A percentile compares a stretch with the other conserved stretches of the same genome.
Evolutionary conservation across 2,113 vertebrate species (phyloP).

Genomic region (Malurus cyaneus): DNA sequence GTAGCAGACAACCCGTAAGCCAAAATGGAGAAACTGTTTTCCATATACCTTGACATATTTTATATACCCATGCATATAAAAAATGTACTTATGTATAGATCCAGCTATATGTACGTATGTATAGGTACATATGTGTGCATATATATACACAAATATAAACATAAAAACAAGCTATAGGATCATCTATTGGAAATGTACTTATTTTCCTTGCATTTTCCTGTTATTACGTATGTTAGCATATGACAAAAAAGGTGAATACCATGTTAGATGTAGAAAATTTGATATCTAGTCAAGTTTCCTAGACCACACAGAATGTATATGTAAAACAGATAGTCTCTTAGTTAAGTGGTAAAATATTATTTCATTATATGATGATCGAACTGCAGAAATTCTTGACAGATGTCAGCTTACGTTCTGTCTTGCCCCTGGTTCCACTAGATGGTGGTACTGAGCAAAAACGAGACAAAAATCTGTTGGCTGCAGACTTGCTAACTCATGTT

Average conservation of each 20-base stretch:
- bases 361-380: not conserved
- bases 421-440: not conserved
- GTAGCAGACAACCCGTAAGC: not conserved
- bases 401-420: not conserved
- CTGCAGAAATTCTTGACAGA: not conserved
- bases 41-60: not conserved
- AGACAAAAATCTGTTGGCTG: not conserved
- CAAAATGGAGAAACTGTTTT: not conserved
- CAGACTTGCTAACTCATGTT: not conserved
- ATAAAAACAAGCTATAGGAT: not conserved
- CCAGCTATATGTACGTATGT: not conserved
- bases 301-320: not conserved
- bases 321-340: not conserved
- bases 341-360: not conserved
- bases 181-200: not conserved
- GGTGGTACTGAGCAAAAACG: not conserved
- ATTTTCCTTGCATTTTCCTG: not conserved
- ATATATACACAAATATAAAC: not conserved
- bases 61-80: not conserved
- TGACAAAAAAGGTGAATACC: not conserved
- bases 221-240: not conserved
- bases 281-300: not conserved
- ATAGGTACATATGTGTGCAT: no score
- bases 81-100: not conserved
- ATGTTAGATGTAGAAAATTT: not conserved